Evolutionary conservation across 2,888 invertebrate genomes (phyloP), one percentile per base, ranked within the genome.

Genomic region (Tolmerus cingulatus): DNA sequence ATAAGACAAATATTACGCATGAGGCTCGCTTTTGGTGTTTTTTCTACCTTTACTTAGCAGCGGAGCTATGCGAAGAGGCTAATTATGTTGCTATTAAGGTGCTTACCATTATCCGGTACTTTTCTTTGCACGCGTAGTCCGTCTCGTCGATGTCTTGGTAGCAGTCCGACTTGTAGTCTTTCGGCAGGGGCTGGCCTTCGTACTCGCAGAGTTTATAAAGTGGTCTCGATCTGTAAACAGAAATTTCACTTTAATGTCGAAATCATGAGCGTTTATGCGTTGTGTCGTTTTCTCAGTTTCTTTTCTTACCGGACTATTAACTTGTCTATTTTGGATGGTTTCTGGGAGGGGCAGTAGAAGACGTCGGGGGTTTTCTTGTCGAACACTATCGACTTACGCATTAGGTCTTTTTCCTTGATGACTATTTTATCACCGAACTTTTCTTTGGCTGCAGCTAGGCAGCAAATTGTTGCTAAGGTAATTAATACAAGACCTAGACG

Each of bases 71-170:
- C 37, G 40, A 19, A 19, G 12, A 16, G 37, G 40, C 30, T 14
- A 84, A 66, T 77, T 84, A 37, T 55, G 66, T 40, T 87, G 34
- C 19, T 12, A 66, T 66, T 66, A 66, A 66, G 66, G 57, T 74
- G 87, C 93, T 94, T 92, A 96, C 96, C 96, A 96, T 95, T 90
- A 96, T 96, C 91, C 96, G 93, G 91, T 95, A 95, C 91, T 96
- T 96, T 91, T 96, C 96, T 91, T 96, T 96, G 93, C 96, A 96
- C 3, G 96, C 96, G 91, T 95, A 96, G 89, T 95, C 95, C 34
- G 95, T 94, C 92, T 96, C 96, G 91, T 96, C 96, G 23, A 96
- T 95, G 91, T 96, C 96, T 91, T 96, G 95, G 92, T 96, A 96
- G 90, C 96, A 96, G 90, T 96, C 96, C 82, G 95, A 95, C 91